phyloP scores from a whole-genome alignment of 2,113 vertebrate genomes.

The Embiotoca jacksoni region DNA sequence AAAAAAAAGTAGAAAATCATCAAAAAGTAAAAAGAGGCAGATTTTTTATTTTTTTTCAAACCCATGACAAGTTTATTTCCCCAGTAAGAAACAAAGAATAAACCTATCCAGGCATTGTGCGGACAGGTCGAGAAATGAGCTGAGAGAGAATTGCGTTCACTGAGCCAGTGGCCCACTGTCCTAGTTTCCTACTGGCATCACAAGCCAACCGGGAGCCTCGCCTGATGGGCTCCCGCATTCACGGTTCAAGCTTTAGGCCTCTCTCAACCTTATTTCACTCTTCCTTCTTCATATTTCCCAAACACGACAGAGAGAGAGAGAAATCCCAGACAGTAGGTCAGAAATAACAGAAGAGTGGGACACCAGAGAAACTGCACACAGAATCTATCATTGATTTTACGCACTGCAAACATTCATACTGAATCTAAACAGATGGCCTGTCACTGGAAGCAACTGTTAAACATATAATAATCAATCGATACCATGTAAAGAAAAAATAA shows the following conservation, averaged over 20 bases:
- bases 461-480: not conserved
- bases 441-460: slow-evolving; percentile 6
- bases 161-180: slow-evolving; percentile 75
- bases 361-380: not conserved
- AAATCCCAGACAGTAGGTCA: not conserved
- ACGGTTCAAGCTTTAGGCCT: slow-evolving; percentile 52
- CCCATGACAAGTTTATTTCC: not conserved
- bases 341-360: not conserved
- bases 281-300: not conserved
- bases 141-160: slow-evolving; percentile 27
- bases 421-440: slow-evolving; percentile 47
- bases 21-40: not conserved
- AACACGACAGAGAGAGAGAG: not conserved
- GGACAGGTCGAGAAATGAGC: slow-evolving; percentile 25
- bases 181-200: slow-evolving; percentile 71
- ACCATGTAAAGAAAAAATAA: not conserved
- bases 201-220: slow-evolving; percentile 53
- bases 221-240: slow-evolving; percentile 42
- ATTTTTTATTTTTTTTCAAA: not conserved
- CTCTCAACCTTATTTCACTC: slow-evolving; percentile 36
- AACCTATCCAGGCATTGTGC: not conserved
- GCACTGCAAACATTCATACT: slow-evolving; percentile 51
- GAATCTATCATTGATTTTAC: slow-evolving; percentile 59
- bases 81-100: not conserved
- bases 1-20: not conserved